Percentiles rank a stretch among this genome's conserved stretches.
These are phyloP conservation scores for Lacanobia oleracea DNA, from an alignment of 2,888 invertebrate species.

Conservation along the genomic window DNA sequence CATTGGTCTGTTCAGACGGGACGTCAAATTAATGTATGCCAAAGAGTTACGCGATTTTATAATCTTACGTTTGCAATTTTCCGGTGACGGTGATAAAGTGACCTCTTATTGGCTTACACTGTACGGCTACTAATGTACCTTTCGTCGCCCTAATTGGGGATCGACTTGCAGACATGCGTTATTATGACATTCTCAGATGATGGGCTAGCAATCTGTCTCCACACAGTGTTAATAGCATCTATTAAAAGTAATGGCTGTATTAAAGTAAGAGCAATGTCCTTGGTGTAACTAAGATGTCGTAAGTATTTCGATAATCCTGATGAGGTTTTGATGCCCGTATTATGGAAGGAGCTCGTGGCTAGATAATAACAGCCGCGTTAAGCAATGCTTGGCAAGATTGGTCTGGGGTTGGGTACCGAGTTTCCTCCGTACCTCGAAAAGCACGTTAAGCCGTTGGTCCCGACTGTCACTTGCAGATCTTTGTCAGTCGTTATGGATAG, in stretches of 20 bases:
- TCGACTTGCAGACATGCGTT: slow-evolving; percentile 24
- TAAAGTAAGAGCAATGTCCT: slow-evolving; percentile 3
- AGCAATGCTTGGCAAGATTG: too few species aligned
- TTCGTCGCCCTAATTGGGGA: slow-evolving; percentile 1
- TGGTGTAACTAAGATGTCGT: slow-evolving; percentile 3
- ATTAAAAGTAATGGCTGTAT: slow-evolving; percentile 39
- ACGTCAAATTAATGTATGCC: too few species aligned
- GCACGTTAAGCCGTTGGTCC: too few species aligned
- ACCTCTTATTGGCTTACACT: not conserved
- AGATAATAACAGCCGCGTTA: too few species aligned
- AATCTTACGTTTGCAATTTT: too few species aligned
- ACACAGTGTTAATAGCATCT: slow-evolving; percentile 39
- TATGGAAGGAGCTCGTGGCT: not conserved
- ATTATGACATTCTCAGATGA: slow-evolving; percentile 34
- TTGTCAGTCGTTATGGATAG: too few species aligned
- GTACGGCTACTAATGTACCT: not conserved
- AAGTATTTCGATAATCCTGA: not conserved
- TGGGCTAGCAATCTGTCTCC: slow-evolving; percentile 40
- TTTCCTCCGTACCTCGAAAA: too few species aligned
- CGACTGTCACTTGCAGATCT: too few species aligned
- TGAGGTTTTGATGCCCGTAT: not conserved
- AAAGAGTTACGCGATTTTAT: too few species aligned
- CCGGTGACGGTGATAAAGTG: not conserved
- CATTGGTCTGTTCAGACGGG: too few species aligned
- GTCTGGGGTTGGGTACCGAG: too few species aligned